Percentiles rank a stretch among this genome's conserved stretches.
Conservation (phyloP, 2,888 invertebrate genomes). For the Exocentrus adspersus region DNA sequence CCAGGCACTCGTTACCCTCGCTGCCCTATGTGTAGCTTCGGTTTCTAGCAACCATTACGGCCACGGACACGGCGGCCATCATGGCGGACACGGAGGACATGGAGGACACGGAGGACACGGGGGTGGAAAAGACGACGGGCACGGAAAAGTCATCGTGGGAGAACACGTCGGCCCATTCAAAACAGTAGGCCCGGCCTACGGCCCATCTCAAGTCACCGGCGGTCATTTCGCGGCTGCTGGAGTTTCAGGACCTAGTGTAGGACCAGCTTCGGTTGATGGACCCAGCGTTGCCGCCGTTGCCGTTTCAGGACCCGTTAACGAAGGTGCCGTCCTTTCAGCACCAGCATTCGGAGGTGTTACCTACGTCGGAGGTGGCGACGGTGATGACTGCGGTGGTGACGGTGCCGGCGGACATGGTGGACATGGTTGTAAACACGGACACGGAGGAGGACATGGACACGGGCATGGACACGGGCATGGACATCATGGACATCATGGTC, state of each 20-base stretch:
- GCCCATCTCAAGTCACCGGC: neutral
- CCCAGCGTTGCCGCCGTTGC: constrained; percentile 39
- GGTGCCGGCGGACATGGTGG: constrained; percentile 30
- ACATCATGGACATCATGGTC: too few relatives aligned
- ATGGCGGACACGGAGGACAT: neutral
- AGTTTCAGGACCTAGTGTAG: neutral
- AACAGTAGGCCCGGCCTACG: too few relatives aligned
- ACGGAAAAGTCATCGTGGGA: constrained; percentile 16
- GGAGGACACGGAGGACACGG: neutral
- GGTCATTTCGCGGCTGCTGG: constrained; percentile 10
- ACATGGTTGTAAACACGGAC: constrained; percentile 5
- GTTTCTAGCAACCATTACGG: constrained; percentile 39
- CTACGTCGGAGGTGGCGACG: constrained; percentile 24
- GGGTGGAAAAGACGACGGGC: constrained; percentile 1
- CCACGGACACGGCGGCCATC: constrained; percentile 26
- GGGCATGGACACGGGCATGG: neutral
- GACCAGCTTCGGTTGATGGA: constrained; percentile 28
- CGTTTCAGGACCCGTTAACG: constrained; percentile 37
- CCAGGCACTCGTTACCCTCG: constrained; percentile 21
- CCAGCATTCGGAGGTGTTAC: constrained; percentile 24
- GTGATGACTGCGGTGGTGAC: constrained; percentile 26
- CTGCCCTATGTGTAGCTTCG: constrained; percentile 19
- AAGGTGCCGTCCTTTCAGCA: constrained; percentile 37
- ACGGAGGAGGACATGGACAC: neutral
- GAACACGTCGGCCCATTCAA: neutral